Base-by-base conservation (phyloP, 1,140 invertebrate genomes). In the Thaumatotibia leucotreta region DNA sequence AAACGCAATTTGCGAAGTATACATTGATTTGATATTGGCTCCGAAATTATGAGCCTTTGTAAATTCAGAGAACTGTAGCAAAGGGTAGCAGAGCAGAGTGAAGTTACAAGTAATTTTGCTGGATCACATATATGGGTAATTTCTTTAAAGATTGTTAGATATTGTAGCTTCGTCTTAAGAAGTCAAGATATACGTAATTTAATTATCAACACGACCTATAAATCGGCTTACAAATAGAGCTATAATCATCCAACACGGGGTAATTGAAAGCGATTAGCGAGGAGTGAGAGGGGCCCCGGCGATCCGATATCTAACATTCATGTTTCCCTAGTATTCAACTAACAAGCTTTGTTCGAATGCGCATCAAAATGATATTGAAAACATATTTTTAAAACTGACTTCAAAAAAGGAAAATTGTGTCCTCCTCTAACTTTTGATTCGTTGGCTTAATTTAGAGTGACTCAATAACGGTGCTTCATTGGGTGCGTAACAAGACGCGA, bases 251-350 rank as follows among this genome's bases (percentile, higher is more conserved):
- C 52, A 29, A 29, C 52, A 29, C 24, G 17, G 23, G 11, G 52
- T 58, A 58, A 58, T 58, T 58, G 52, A 58, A 58, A 58, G 4
- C 52, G 52, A 58, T 58, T 58, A 58, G 52, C 52, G 52, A 58
- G 52, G 52, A 58, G 52, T 27, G 52, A 58, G 52, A 23, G 52
- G 24, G 52, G 52, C 24, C 52, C 24, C 11, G 52, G 24, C 52
- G 11, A 58, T 31, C 52, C 52, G 52, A 58, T 58, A 58, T 58
- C 52, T 58, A 29, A 29, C 27, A 29, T 58, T 58, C 52, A 31
- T 58, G 52, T 58, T 58, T 58, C 52, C 52, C 24, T 31, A 17
- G 23, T 58, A 45, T 4, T 45, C 1, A 20, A 45, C 39, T 45
- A 39, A 39, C n/a, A 11, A 39, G 14, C 35, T n/a, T 4, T 14